Percentiles rank a stretch among this genome's conserved stretches.
These are phyloP conservation scores for Alexandromys fortis DNA, from an alignment of 2,113 vertebrate genomes.

Conservation along the genomic window DNA sequence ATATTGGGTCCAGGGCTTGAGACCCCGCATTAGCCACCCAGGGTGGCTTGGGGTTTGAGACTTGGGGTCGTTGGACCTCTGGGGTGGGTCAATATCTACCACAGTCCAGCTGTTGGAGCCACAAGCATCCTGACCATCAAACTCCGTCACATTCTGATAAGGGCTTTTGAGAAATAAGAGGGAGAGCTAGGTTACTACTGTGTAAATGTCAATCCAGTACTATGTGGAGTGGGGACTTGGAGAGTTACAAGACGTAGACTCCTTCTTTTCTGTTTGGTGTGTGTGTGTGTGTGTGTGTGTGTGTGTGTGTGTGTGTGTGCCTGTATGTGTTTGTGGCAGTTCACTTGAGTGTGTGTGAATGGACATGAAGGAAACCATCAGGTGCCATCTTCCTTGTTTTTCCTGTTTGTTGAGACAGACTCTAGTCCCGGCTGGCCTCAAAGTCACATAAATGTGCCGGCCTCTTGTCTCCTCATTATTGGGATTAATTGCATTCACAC, in stretches of 20 bases:
- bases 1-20: slow-evolving; percentile 98
- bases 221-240: background rate
- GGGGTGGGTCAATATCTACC: slow-evolving; percentile 94
- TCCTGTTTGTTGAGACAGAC: background rate
- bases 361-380: background rate
- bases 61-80: slow-evolving; percentile 87
- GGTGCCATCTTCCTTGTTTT: background rate
- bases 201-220: accelerated
- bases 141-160: slow-evolving; percentile 95
- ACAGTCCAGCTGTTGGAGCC: slow-evolving; percentile 98
- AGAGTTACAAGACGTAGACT: accelerated
- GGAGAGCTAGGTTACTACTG: background rate
- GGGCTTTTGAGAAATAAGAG: slow-evolving; percentile 85
- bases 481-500: background rate
- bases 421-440: background rate
- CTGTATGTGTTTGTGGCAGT: too few species aligned
- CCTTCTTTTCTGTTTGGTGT: background rate
- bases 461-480: background rate
- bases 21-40: slow-evolving; percentile 88
- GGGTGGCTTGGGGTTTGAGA: slow-evolving; percentile 84
- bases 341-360: background rate
- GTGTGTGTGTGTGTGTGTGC: background rate
- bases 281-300: background rate
- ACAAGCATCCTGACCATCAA: slow-evolving; percentile 97
- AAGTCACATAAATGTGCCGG: background rate